Conservation (phyloP, 2,888 invertebrate species). For the Hetaerina titia region DNA sequence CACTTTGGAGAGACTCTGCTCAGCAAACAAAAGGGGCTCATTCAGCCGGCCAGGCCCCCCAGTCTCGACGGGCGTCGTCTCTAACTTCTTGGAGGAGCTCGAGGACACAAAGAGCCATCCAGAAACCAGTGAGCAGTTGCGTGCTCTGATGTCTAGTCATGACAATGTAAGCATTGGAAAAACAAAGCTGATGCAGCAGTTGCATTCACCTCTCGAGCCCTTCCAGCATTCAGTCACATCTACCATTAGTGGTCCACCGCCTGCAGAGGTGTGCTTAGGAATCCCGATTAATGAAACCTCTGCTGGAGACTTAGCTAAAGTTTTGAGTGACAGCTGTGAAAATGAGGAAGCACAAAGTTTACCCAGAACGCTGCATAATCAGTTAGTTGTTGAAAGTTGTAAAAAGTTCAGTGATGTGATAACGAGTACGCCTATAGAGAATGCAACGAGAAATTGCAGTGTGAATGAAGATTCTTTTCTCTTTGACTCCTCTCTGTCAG, state of each 20-base stretch:
- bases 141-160: conserved; percentile 1
- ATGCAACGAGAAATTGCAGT: neutral
- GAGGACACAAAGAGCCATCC: neutral
- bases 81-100: neutral
- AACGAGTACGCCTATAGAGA: neutral
- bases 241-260: neutral
- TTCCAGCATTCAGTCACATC: neutral
- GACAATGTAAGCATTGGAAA: neutral
- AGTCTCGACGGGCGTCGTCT: neutral
- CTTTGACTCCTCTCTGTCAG: neutral
- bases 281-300: neutral
- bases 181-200: neutral
- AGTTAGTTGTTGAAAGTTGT: neutral
- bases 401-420: neutral
- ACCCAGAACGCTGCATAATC: neutral
- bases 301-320: neutral
- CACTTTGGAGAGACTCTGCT: conserved; percentile 77
- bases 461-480: neutral
- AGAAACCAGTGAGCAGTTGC: neutral
- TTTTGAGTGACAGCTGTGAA: neutral
- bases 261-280: neutral
- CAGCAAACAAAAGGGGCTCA: neutral
- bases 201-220: neutral
- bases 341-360: neutral
- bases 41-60: neutral